A percentile compares a stretch with the other conserved stretches of the same genome.
These are phyloP conservation scores for Teinopalpus imperialis DNA, from an alignment of 2,888 invertebrate genomes.

Conservation along the genomic window DNA sequence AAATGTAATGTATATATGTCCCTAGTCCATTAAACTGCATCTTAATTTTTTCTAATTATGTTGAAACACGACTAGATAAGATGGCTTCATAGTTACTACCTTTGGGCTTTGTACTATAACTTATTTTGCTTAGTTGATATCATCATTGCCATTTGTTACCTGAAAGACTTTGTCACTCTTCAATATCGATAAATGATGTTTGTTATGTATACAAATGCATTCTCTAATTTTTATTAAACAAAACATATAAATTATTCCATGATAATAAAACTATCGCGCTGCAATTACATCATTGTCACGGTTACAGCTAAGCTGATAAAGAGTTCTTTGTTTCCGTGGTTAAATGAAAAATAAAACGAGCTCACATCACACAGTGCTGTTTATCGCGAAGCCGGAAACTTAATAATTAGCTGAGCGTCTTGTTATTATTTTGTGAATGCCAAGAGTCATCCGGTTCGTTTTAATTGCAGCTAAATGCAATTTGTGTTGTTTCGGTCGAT, in stretches of 20 bases:
- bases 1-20: too few species aligned
- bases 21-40: too few species aligned
- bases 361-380: not conserved
- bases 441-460: conserved; percentile 35
- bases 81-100: too few species aligned
- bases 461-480: conserved; percentile 42
- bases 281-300: conserved; percentile 15
- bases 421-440: conserved; percentile 29
- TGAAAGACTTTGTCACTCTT: too few species aligned
- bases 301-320: conserved; percentile 13
- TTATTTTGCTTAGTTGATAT: too few species aligned
- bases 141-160: too few species aligned
- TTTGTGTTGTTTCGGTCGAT: conserved; percentile 32
- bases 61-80: too few species aligned
- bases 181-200: too few species aligned
- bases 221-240: too few species aligned
- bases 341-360: conserved; percentile 7
- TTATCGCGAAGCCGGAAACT: conserved; percentile 17
- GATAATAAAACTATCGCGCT: not conserved
- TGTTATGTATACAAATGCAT: too few species aligned
- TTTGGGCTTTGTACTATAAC: too few species aligned
- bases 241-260: conserved; percentile 2
- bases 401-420: conserved; percentile 18
- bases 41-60: too few species aligned
- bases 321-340: conserved; percentile 11